Percentiles rank a stretch among this genome's conserved stretches.
These are phyloP conservation scores for Ginglymostoma cirratum DNA, from an alignment of 2,113 vertebrate species.

Conservation along the genomic window DNA sequence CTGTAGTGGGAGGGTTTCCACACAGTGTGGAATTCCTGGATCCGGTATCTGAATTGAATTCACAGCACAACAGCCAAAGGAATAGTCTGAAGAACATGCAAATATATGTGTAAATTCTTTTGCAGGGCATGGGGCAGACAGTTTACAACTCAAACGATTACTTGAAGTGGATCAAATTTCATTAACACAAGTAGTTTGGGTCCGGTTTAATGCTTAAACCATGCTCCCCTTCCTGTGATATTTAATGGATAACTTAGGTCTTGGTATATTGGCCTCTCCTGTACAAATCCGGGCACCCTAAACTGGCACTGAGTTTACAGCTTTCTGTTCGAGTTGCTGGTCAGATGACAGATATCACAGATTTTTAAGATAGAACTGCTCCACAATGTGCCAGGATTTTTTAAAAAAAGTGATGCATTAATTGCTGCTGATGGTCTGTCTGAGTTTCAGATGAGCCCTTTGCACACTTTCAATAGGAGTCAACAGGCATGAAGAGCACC, in stretches of 20 bases:
- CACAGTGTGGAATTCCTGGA: background rate
- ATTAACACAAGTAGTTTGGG: background rate
- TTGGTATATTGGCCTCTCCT: background rate
- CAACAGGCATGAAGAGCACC: background rate
- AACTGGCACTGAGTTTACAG: background rate
- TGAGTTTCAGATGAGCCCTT: background rate
- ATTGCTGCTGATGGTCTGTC: background rate
- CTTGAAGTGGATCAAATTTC: background rate
- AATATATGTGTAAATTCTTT: background rate
- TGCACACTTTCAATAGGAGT: background rate
- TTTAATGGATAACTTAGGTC: background rate
- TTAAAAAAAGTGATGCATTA: background rate
- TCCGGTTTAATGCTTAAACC: background rate
- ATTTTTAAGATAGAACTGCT: background rate
- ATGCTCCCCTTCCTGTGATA: background rate
- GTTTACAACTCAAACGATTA: background rate
- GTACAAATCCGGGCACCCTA: background rate
- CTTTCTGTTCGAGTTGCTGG: background rate
- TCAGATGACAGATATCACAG: background rate
- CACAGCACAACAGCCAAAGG: too few relatives aligned
- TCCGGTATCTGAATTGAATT: background rate
- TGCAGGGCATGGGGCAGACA: background rate
- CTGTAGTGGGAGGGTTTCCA: background rate
- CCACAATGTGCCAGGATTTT: background rate
- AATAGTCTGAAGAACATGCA: background rate